Base-by-base conservation (phyloP, 2,888 invertebrate genomes). In the Hirtodrosophila histrioides region DNA sequence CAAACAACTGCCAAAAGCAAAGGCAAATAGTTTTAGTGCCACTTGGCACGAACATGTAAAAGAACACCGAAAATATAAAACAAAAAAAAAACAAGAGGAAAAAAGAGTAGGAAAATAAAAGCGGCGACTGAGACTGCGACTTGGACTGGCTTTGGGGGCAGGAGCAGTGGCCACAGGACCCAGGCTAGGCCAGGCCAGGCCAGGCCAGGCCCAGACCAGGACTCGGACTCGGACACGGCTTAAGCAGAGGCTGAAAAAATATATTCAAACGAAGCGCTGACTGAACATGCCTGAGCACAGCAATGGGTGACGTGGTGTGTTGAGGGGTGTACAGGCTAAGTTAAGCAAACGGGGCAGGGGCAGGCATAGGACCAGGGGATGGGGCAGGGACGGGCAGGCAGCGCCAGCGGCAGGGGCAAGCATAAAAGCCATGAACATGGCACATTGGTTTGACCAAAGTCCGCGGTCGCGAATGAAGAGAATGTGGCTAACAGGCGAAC, bases 11-110 rank as follows among this genome's bases (percentile, higher is more conserved):
- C 72, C 69, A 63, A 62, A 77, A 68, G 75, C 67, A 75, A 75
- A 74, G 86, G 70, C 81, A 86, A 83, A 87, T 78, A 85, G 87
- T 86, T 84, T 84, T 84, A 87, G 84, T 87, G 80, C 86, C 87
- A 87, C 84, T 87, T 84, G 84, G 88, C 88, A 87, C 86, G 86
- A 85, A 88, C 84, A 75, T 63, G 64, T 66, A 58, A 75, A 68
- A 86, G 66, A 76, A 69, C 75, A 65, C 69, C 75, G 33, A 72
- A 43, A 72, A 62, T 44, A 50, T 23, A 33, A 43, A 11, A 35
- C 35, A 43, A 50, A 33, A 37, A n/a, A 17, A 27, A 10, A 49
- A 36, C 43, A 37, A 27, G 27, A 57, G 36, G 12, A 41, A 27
- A 39, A 40, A 40, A 29, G 27, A 72, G 27, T 27, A 27, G 27